Base-by-base conservation (phyloP, 2,888 invertebrate species). In the Furcula furcula region DNA sequence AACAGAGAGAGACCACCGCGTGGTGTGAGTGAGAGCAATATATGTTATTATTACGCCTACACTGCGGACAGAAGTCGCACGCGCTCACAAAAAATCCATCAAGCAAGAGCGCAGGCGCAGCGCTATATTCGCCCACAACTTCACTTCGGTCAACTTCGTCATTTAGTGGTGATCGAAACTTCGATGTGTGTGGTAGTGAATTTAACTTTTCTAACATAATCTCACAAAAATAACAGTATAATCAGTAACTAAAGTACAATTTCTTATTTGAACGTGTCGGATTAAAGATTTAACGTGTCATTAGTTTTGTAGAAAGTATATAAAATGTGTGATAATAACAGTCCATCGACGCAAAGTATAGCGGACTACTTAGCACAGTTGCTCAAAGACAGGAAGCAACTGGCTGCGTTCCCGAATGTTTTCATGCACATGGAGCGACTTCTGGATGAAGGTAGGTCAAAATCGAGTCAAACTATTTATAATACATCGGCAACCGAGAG, bases 281-380 rank as follows among this genome's bases (percentile, higher is more conserved):
- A 68, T 72, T 65, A 79, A 72, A 78, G 78, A 75, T 82, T 81
- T 81, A 70, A 73, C 85, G 87, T 88, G 84, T 70, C 71, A 60
- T 65, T 67, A 77, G 77, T 83, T 85, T 47, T 74, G 60, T 66
- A 75, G 68, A 74, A 68, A 65, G 70, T 73, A 80, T 70, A 77
- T 81, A 89, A 79, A 80, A 89, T 89, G 89, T 88, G 89, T 85
- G 89, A 90, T 80, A 85, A 79, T 81, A 88, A 76, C 80, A 87
- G 76, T 85, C 92, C 93, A 73, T 95, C 94, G 85, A 97, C 97
- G 90, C 97, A 97, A 90, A 97, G 97, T 91, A 96, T 97, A 92
- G 98, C 99, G 90, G 99, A 99, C 92, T 99, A 99, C 92, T 93
- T 99, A 92, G 98, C 99, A 86, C 99, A 99, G 92, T 94, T 99